Conservation (phyloP, 2,797 vertebrate species). For the Danio albolineatus region DNA sequence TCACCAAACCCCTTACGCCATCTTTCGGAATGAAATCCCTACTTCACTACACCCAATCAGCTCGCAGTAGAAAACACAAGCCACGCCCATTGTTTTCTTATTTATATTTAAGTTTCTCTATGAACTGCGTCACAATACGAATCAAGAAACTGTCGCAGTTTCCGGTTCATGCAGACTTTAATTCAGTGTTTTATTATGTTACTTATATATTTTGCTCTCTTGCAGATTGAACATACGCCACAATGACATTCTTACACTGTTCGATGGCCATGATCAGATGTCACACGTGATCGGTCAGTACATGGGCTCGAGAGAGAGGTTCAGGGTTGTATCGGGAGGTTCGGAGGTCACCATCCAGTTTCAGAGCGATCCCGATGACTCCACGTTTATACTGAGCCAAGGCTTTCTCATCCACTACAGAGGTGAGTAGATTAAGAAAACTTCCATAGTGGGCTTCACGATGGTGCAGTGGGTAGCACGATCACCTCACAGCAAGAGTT, state of each 20-base stretch:
- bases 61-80: too few relatives aligned
- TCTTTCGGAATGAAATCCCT: too few relatives aligned
- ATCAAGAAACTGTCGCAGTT: not conserved
- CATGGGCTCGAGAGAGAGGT: constrained; percentile 86
- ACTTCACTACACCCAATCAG: too few relatives aligned
- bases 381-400: constrained; percentile 88
- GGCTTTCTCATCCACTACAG: constrained; percentile 92
- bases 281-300: constrained; percentile 89
- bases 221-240: constrained; percentile 89
- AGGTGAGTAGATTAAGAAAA: constrained; percentile 77
- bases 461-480: too few relatives aligned
- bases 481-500: too few relatives aligned
- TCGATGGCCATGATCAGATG: constrained; percentile 87
- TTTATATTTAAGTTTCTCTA: too few relatives aligned
- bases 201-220: constrained; percentile 16
- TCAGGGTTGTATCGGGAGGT: constrained; percentile 86
- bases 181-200: not conserved
- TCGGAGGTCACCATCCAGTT: constrained; percentile 94
- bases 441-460: too few relatives aligned
- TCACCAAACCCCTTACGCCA: too few relatives aligned
- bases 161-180: not conserved
- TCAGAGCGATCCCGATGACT: constrained; percentile 88
- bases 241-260: constrained; percentile 88
- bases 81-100: too few relatives aligned
- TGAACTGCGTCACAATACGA: too few relatives aligned